These are phyloP conservation scores for Acrossocheilus wenchowensis DNA, from an alignment of 2,797 vertebrate species.

Conservation along the genomic window DNA sequence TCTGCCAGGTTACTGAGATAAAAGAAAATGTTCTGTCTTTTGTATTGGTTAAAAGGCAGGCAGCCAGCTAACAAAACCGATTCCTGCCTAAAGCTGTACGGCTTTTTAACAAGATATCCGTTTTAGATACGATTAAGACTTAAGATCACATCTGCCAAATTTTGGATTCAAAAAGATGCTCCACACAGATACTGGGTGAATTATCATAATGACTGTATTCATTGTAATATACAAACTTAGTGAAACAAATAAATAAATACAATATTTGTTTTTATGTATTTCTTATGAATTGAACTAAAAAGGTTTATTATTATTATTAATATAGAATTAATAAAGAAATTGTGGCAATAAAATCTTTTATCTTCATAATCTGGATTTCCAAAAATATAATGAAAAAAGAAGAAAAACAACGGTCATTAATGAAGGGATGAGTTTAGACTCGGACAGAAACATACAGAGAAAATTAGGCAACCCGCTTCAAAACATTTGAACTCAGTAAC, in stretches of 20 bases:
- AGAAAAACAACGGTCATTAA: neutral
- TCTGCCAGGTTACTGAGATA: constrained; percentile 34
- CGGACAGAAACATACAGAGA: neutral
- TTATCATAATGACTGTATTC: neutral
- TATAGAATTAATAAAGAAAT: neutral
- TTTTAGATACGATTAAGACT: neutral
- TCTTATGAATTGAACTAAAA: neutral
- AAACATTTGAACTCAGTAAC: neutral
- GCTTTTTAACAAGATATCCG: constrained; percentile 30
- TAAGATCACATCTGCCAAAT: neutral
- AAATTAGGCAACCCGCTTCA: neutral
- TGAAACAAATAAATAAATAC: neutral
- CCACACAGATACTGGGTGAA: constrained; percentile 1
- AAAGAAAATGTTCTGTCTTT: constrained; percentile 28
- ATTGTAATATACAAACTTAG: neutral
- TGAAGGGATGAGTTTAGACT: constrained; percentile 2
- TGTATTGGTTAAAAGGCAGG: constrained; percentile 17
- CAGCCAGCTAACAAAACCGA: constrained; percentile 27
- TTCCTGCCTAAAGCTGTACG: constrained; percentile 28
- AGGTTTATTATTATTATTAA: neutral
- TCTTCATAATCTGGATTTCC: neutral
- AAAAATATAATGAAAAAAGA: neutral
- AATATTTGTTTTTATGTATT: neutral
- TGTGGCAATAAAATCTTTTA: neutral
- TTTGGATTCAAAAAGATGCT: constrained; percentile 9